Evolutionary conservation across 1,140 invertebrate genomes (phyloP).

Genomic region (Drosophila biarmipes): DNA sequence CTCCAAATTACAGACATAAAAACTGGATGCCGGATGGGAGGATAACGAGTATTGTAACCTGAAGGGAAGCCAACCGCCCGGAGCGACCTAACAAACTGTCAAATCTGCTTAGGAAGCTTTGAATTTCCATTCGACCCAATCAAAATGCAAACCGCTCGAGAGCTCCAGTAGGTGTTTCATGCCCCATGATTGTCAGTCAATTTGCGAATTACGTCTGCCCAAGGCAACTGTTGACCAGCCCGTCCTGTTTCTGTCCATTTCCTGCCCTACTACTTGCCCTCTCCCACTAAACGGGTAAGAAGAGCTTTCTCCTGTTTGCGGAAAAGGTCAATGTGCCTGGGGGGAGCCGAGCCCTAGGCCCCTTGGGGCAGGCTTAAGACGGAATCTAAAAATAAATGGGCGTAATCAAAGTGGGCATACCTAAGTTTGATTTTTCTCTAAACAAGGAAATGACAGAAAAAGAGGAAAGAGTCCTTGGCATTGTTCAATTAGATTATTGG

Average conservation of each 20-base stretch:
- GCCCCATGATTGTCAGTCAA: slow-evolving; percentile 71
- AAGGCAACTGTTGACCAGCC: slow-evolving; percentile 41
- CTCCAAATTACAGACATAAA: slow-evolving; percentile 35
- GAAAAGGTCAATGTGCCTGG: slow-evolving; percentile 66
- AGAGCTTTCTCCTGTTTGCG: background rate
- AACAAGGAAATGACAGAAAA: slow-evolving; percentile 21
- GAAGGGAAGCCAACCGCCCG: background rate
- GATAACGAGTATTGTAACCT: slow-evolving; percentile 15
- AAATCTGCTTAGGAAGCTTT: slow-evolving; percentile 47
- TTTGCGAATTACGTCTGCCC: slow-evolving; percentile 73
- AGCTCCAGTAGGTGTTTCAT: slow-evolving; percentile 46
- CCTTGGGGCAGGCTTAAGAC: slow-evolving; percentile 48
- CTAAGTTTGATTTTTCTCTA: slow-evolving; percentile 41
- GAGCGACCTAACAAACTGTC: slow-evolving; percentile 50
- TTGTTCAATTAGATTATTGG: slow-evolving; percentile 53
- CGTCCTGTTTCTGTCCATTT: slow-evolving; percentile 28
- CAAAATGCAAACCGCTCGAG: slow-evolving; percentile 47
- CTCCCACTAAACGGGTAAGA: slow-evolving; percentile 9
- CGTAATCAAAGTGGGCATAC: slow-evolving; percentile 35
- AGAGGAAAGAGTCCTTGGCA: background rate
- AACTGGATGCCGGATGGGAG: background rate
- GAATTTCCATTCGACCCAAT: slow-evolving; percentile 28
- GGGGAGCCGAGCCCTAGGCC: slow-evolving; percentile 9
- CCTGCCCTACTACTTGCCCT: slow-evolving; percentile 18
- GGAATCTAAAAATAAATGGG: slow-evolving; percentile 69